Base-by-base conservation (phyloP, 2,113 vertebrate genomes). In the Amazona vittata region DNA sequence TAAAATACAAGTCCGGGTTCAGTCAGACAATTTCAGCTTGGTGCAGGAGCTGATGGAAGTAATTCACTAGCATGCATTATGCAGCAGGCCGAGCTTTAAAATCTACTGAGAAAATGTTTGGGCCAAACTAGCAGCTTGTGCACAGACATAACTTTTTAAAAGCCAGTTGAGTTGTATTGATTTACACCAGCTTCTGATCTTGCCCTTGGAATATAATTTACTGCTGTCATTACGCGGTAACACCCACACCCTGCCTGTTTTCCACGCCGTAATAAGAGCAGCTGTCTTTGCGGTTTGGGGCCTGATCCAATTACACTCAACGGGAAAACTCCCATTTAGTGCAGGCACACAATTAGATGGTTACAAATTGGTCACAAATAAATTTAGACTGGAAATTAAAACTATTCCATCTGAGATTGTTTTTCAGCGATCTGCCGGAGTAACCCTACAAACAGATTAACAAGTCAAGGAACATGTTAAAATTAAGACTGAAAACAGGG, bases 341-440 rank as follows among this genome's bases (percentile, higher is more conserved):
- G 49, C 80, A 90, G 83, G 77, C 93, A 86, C 74, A 82, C 91
- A 95, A 97, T 94, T 93, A 96, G 76, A 78, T 53, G 93, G 93
- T 94, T 92, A 97, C 89, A 97, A 97, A 97, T 92, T 94, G 91
- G 80, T 88, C 90, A 95, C 93, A 93, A 93, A 96, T 95, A 95
- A 96, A 96, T 96, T 92, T 89, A 93, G 95, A 97, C 96, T 97
- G 95, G 89, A 97, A 96, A 96, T 96, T 94, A 96, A 94, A 96
- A 96, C 95, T 93, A 76, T 92, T 93, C 76, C 73, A 9, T 92
- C 76, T 50, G 93, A 97, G 80, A 78, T 69, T 88, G 93, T 90
- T 92, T 67, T 90, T 94, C 77, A 86, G 49, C 73, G 92, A 33
- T 80, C 86, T 37, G 20, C 49, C 37, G 75, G 63, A 76, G 44